Evolutionary conservation across 2,113 vertebrate species (phyloP).

Genomic region (Salminus brasiliensis): DNA sequence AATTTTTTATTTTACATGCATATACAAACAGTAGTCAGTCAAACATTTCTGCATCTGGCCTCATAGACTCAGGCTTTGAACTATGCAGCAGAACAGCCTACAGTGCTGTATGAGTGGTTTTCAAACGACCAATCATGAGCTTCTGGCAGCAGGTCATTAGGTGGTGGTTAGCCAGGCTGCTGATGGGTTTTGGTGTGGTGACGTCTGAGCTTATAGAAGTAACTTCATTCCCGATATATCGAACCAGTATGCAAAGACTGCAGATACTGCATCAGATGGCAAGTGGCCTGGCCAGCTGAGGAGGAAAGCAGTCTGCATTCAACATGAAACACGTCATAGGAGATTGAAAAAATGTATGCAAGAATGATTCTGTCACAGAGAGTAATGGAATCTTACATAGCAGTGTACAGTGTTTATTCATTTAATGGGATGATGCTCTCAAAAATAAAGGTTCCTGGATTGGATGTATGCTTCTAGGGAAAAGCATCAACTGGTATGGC

Average conservation of each 20-base stretch:
- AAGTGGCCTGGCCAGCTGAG: neutral
- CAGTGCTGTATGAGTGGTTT: constrained; percentile 16
- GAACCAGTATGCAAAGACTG: neutral
- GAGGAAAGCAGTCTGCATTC: neutral
- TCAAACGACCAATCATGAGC: constrained; percentile 17
- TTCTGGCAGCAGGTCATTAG: neutral
- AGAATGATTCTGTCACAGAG: neutral
- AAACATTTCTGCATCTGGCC: constrained; percentile 29
- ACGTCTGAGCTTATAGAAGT: neutral
- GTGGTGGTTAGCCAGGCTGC: neutral
- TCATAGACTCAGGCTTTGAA: constrained; percentile 26
- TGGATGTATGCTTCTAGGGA: neutral
- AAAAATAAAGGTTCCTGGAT: neutral
- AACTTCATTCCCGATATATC: neutral
- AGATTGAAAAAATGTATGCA: neutral
- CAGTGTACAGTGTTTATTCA: neutral
- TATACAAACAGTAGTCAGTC: constrained; percentile 41
- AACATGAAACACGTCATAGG: neutral
- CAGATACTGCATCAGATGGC: neutral
- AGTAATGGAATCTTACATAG: neutral
- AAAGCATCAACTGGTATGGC: neutral
- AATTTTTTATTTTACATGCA: constrained; percentile 41
- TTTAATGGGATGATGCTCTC: neutral
- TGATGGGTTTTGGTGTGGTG: neutral
- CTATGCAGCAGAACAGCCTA: constrained; percentile 18